Evolutionary conservation across 2,797 vertebrate species (phyloP).

Genomic region (Bryconaethiops microstoma): DNA sequence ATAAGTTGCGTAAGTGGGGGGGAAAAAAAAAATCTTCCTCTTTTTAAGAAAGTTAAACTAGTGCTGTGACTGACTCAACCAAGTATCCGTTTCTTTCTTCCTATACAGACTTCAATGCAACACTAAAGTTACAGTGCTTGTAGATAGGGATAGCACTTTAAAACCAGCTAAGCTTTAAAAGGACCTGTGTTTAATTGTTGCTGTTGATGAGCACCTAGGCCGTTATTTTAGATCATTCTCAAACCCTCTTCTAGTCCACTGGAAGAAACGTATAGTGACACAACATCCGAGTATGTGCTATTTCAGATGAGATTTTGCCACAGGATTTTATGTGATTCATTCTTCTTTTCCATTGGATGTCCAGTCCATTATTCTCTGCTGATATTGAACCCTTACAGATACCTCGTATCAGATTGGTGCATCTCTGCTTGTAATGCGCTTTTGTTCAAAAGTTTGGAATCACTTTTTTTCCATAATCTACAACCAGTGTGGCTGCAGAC

Average conservation of each 20-base stretch:
- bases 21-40: background rate
- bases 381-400: background rate
- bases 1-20: constrained; percentile 1
- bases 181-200: background rate
- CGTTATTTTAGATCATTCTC: background rate
- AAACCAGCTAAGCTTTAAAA: background rate
- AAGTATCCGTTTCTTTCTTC: background rate
- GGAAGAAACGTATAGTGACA: background rate
- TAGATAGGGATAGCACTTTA: background rate
- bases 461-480: background rate
- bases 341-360: background rate
- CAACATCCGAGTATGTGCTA: background rate
- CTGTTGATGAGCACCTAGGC: background rate
- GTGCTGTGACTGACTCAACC: background rate
- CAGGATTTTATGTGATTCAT: background rate
- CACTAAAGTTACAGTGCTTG: background rate
- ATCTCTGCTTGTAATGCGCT: background rate
- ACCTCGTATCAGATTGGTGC: background rate
- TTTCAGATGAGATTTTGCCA: background rate
- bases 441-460: background rate
- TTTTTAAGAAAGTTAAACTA: background rate
- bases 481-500: background rate
- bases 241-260: too few relatives aligned
- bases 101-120: background rate
- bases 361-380: background rate